Evolutionary conservation across 1,140 invertebrate genomes (phyloP), one percentile per base, ranked within the genome.

Genomic region (Aphelinus certus): DNA sequence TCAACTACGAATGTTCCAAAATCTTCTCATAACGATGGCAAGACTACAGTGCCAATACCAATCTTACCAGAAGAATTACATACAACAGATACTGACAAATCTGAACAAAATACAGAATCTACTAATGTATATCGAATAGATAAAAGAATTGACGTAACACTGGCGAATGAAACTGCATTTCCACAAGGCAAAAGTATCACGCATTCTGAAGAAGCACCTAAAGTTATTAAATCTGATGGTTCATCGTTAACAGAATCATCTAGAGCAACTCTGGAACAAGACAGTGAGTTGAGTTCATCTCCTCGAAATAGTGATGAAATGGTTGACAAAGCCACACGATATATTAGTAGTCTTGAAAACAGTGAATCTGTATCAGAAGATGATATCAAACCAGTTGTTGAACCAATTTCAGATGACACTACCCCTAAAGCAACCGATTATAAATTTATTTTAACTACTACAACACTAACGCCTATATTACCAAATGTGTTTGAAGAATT

Each of bases 1-100:
- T 69, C 79, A 57, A 83, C 81, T 3, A 83, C 83, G 6, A 81
- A 62, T 7, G 3, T 70, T 49, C 68, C 76, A 1, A 83, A 82
- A 56, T 68, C 73, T 7, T 79, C 78, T 7, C 60, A 78, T 46
- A 3, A 6, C 1, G 83, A 86, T 5, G 79, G 80, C 0, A 87
- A 84, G 75, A 87, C 86, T 1, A 87, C 86, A 3, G 83, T 82
- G 46, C 83, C 85, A 78, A 73, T 85, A 3, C 86, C 87, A 5
- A 86, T 88, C 63, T 74, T 86, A 3, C 86, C 87, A 1, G 86
- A 87, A 48, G 87, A 88, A 76, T 74, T 85, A 10, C 82, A 83
- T 75, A 85, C 86, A 3, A 86, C 83, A 4, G 80, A 82, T 73
- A 63, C 71, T 51, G 71, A 42, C 46, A 76, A 71, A 67, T 49